Conservation (phyloP, 2,113 vertebrate genomes). For the Actenoides lindsayi region DNA sequence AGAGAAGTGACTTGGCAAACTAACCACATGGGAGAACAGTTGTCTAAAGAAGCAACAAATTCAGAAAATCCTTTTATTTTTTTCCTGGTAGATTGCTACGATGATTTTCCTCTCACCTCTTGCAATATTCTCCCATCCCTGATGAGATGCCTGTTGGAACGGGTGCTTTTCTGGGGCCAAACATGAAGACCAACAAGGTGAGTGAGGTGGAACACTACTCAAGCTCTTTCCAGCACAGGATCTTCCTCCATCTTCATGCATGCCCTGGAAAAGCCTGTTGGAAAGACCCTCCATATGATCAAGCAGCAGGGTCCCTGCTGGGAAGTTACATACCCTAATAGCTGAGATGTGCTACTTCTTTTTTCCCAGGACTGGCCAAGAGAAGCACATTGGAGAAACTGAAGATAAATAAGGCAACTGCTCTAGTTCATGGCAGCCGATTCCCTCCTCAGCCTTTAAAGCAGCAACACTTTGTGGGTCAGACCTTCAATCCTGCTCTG, state of each 20-base stretch:
- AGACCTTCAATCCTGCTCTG: not conserved
- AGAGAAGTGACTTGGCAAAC: not conserved
- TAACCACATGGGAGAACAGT: accelerated
- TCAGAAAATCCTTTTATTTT: not conserved
- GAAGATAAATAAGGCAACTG: constrained; percentile 4
- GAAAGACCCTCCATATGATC: not conserved
- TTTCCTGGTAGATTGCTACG: accelerated
- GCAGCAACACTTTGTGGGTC: not conserved
- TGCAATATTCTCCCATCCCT: not conserved
- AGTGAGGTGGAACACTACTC: not conserved
- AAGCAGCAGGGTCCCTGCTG: not conserved
- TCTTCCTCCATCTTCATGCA: not conserved
- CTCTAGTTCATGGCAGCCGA: not conserved
- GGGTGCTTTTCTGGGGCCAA: not conserved
- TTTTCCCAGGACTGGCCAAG: not conserved
- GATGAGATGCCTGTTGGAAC: not conserved
- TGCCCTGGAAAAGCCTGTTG: not conserved
- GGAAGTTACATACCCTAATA: not conserved
- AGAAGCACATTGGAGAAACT: not conserved
- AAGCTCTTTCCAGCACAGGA: not conserved
- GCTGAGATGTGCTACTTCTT: not conserved
- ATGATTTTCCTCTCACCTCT: not conserved
- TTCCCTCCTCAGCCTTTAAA: not conserved
- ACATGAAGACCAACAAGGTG: not conserved
- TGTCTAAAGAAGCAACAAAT: not conserved